These are phyloP conservation scores for Helicoverpa assulta DNA, from an alignment of 2,888 invertebrate species.

Conservation along the genomic window DNA sequence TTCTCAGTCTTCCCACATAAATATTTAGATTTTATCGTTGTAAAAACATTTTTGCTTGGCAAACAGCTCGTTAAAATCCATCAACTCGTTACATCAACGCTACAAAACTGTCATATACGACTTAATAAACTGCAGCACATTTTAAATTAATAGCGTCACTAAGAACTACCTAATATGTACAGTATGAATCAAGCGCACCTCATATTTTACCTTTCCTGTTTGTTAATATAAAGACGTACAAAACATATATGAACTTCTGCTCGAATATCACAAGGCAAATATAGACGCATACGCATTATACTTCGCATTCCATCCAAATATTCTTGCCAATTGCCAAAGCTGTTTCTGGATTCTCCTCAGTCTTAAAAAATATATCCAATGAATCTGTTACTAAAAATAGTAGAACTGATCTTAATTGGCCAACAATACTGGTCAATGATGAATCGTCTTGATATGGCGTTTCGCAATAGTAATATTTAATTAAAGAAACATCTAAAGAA, in stretches of 20 bases:
- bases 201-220: slow-evolving; percentile 36
- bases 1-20: not conserved
- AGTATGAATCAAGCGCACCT: slow-evolving; percentile 55
- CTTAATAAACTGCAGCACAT: slow-evolving; percentile 48
- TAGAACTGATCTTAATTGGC: not conserved
- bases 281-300: not conserved
- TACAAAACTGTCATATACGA: slow-evolving; percentile 38
- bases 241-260: slow-evolving; percentile 18
- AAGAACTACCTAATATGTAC: slow-evolving; percentile 47
- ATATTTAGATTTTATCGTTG: slow-evolving; percentile 39
- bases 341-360: slow-evolving; percentile 2
- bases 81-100: slow-evolving; percentile 50
- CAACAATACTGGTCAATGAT: not conserved
- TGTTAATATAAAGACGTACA: slow-evolving; percentile 9
- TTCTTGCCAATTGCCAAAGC: not conserved
- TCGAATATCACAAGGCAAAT: slow-evolving; percentile 10
- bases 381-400: not conserved
- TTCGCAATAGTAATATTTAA: slow-evolving; percentile 42
- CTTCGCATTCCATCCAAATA: not conserved
- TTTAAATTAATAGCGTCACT: slow-evolving; percentile 47
- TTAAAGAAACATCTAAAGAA: slow-evolving; percentile 48
- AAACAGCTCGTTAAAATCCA: slow-evolving; percentile 42
- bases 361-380: not conserved
- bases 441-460: not conserved
- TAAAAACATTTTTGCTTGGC: slow-evolving; percentile 49